A percentile compares a stretch with the other conserved stretches of the same genome.
These are phyloP conservation scores for Leucoraja ocellata DNA, from an alignment of 2,797 vertebrate genomes.

Conservation along the genomic window DNA sequence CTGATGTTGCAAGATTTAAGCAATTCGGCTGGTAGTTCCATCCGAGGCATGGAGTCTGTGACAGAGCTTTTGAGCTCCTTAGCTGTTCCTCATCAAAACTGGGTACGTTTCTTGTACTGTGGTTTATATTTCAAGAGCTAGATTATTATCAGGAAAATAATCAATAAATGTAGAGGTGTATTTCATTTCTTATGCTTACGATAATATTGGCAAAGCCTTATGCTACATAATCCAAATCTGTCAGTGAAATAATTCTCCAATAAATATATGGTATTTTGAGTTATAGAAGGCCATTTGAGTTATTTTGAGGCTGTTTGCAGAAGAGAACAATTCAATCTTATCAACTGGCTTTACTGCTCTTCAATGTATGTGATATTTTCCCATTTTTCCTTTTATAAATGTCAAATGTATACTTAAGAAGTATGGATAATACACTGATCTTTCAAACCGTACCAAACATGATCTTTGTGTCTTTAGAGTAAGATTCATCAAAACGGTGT, in stretches of 20 bases:
- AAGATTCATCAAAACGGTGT: neutral
- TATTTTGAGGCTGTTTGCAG: neutral
- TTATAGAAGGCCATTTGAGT: neutral
- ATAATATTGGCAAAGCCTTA: no score
- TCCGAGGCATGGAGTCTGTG: constrained; percentile 15
- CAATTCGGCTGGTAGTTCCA: neutral
- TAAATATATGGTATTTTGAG: neutral
- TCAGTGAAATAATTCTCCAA: neutral
- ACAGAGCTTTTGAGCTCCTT: constrained; percentile 10
- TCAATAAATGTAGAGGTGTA: neutral
- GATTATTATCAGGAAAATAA: neutral
- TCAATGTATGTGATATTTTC: neutral
- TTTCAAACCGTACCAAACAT: neutral
- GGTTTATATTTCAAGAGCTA: neutral
- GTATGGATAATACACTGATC: neutral
- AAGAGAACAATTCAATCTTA: neutral
- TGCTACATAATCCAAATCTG: neutral
- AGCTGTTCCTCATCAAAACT: constrained; percentile 36
- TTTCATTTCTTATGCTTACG: neutral
- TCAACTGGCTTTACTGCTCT: neutral
- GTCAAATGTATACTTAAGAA: neutral
- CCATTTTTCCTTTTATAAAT: neutral
- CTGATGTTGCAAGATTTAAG: neutral
- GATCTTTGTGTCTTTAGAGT: neutral
- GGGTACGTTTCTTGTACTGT: constrained; percentile 11